Evolutionary conservation across 2,113 vertebrate genomes (phyloP), one percentile per base, ranked within the genome.

Genomic region (Coptodon rendalli): DNA sequence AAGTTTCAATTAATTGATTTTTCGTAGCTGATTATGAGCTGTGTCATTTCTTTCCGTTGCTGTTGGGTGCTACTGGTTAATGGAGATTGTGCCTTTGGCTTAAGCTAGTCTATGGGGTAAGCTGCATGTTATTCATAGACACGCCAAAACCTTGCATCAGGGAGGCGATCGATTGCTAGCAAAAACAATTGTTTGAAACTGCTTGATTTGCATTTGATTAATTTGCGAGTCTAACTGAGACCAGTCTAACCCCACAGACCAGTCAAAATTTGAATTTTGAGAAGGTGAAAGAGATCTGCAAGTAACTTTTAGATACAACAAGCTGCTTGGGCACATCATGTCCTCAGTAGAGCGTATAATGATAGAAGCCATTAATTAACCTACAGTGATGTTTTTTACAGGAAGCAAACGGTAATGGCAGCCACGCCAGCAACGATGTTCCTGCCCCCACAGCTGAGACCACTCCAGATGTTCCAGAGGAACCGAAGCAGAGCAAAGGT

Each of bases 351-450:
- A 78, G 24, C 11, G 3, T 78, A 34, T 52, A 19, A 34, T 43
- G 24, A 19, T 38, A 7, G 7, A 14, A 38, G 31, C 19, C 3
- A 1, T 16, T 11, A 9, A 52, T 1, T 56, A 54, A 71, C 36
- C n/a, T 22, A 19, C 24, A 10, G 13, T 29, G 11, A 16, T 40
- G 29, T 56, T 88, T 48, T 82, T 63, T 9, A 66, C 83, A 95
- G 95, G 93, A 94, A 53, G 2, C 7, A 4, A 87, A 90, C 5
- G 27, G 36, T 5, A 76, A 89, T 80, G 24, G 48, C 19, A 84
- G 78, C 86, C 88, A 94, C 22, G 1, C 4, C 1, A 1, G 29
- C 71, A 12, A 2, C 5, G 10, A 24, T 7, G 40, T 19, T 5
- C 7, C 63, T 29, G 79, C 83, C 79, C 31, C 61, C 76, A 56